Evolutionary conservation across 2,113 vertebrate genomes (phyloP), one percentile per base, ranked within the genome.

Genomic region (Myotis lucifugus): DNA sequence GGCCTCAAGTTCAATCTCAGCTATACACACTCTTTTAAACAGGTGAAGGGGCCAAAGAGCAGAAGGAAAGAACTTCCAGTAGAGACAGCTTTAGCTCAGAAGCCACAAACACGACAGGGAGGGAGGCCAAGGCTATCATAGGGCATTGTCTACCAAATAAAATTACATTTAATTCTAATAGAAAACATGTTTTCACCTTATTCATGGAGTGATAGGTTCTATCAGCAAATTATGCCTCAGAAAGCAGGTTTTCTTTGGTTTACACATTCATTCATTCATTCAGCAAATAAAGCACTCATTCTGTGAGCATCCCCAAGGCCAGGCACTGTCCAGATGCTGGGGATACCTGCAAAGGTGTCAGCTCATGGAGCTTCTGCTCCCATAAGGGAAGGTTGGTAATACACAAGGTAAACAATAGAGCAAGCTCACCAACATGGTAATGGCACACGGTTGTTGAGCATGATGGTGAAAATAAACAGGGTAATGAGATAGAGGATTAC

Each of bases 391-490:
- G 52, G 19, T 23, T 69, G 23, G 25, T 27, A 18, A 15, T 13
- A 6, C 9, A 0, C 21, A 27, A 73, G 61, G n/a, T 18, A 37
- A 85, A 73, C 77, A 69, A 0, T 0, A 50, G 59, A 56, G 37
- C 9, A 34, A 18, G 56, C 9, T 77, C 59, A 52, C 46, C 4
- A 9, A 15, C 25, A 25, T 32, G 37, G 13, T 37, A 5, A 25
- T 37, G 0, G 3, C 19, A 15, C 9, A 1, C 8, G 10, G 64
- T 2, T 2, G 2, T 8, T 27, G 73, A 8, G 29, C 6, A 3
- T 27, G 46, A 61, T 21, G 46, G 42, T 46, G 61, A 10, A 25
- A 48, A 18, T 11, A 5, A 46, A 6, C 0, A 14, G 34, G 37
- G 42, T 29, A 21, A 2, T 4, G 59, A 81, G 70, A 17, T 4